phyloP scores from a whole-genome alignment of 1,140 invertebrate species.

The Micrasema longulum region DNA sequence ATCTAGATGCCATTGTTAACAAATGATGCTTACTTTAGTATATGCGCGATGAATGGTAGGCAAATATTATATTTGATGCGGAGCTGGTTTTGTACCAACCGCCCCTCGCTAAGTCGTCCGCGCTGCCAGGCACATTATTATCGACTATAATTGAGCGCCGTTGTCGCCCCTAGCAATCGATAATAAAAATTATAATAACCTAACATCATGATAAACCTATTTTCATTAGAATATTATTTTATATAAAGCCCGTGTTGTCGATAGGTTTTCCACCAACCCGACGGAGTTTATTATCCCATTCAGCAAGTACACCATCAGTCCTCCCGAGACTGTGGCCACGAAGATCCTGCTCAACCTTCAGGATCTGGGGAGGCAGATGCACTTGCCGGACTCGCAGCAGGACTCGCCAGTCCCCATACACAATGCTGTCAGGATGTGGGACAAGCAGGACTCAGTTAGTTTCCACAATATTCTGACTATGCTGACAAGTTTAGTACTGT shows the following conservation, averaged over 20 bases:
- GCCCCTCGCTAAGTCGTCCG: not conserved
- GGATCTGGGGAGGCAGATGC: too few relatives aligned
- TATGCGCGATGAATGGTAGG: too few relatives aligned
- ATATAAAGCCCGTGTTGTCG: not conserved
- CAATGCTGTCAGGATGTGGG: constrained; percentile 1
- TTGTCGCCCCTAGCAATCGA: not conserved
- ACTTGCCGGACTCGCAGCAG: not conserved
- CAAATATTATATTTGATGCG: too few relatives aligned
- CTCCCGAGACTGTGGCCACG: not conserved
- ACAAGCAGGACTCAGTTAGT: too few relatives aligned
- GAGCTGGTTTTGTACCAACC: not conserved
- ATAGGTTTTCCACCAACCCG: constrained; percentile 33
- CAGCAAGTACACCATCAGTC: not conserved
- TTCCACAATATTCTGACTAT: too few relatives aligned
- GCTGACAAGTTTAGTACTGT: too few relatives aligned
- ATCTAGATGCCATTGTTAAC: too few relatives aligned
- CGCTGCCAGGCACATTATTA: not conserved
- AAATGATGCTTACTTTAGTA: too few relatives aligned
- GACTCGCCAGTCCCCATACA: not conserved
- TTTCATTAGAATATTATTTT: not conserved
- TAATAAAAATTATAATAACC: not conserved
- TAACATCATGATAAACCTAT: not conserved
- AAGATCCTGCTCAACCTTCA: not conserved
- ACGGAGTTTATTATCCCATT: constrained; percentile 1
- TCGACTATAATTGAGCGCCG: not conserved